Percentiles rank a stretch among this genome's conserved stretches.
phyloP scores from a whole-genome alignment of 2,797 vertebrate genomes.

The Macropus fuliginosus region DNA sequence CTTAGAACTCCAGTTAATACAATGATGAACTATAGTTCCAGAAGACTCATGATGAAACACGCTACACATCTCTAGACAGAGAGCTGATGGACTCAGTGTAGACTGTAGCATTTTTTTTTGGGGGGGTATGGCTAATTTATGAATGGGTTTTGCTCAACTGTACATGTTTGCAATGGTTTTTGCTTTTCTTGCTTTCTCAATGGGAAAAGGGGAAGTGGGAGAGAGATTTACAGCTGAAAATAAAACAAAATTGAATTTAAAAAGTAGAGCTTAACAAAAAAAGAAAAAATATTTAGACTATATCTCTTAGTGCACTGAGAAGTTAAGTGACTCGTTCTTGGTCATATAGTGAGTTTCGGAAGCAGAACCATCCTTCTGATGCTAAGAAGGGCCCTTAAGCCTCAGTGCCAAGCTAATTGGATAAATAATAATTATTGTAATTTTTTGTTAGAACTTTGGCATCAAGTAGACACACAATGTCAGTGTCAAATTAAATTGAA shows the following conservation, averaged over 20 bases:
- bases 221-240: neutral
- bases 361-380: neutral
- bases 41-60: neutral
- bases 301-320: neutral
- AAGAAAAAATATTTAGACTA: neutral
- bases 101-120: neutral
- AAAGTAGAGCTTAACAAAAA: neutral
- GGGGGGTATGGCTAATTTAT: neutral
- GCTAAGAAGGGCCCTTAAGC: neutral
- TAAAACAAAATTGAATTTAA: neutral
- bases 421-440: neutral
- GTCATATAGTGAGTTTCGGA: neutral
- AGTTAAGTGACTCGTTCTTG: neutral
- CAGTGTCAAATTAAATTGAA: neutral
- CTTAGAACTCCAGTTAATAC: neutral
- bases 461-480: neutral
- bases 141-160: neutral
- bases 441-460: neutral
- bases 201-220: neutral
- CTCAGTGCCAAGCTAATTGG: neutral
- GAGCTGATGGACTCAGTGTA: neutral
- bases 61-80: neutral
- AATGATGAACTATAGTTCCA: neutral
- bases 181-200: neutral
- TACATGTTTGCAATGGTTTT: neutral